These are phyloP conservation scores for Oenanthe melanoleuca DNA, from an alignment of 2,113 vertebrate genomes.

Conservation along the genomic window DNA sequence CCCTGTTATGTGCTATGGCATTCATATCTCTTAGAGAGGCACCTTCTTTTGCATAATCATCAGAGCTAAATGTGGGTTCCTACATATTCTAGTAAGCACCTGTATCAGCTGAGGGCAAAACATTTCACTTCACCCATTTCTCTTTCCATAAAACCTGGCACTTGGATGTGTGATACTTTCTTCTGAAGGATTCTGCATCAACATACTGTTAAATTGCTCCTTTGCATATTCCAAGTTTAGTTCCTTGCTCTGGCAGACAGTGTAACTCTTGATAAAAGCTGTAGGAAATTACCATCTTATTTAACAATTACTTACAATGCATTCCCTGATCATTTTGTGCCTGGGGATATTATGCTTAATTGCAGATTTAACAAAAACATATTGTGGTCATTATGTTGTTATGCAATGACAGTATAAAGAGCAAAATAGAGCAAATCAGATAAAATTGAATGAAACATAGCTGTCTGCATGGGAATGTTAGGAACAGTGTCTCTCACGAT, in stretches of 20 bases:
- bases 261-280: neutral
- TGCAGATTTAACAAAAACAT: conserved; percentile 29
- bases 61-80: neutral
- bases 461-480: conserved; percentile 23
- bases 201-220: neutral
- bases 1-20: neutral
- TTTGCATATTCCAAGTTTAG: neutral
- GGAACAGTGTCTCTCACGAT: conserved; percentile 25
- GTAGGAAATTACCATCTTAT: neutral
- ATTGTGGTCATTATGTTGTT: neutral
- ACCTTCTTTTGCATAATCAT: neutral
- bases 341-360: neutral
- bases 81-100: neutral
- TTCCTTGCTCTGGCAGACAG: neutral
- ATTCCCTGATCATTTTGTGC: neutral
- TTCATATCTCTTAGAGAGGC: neutral
- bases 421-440: neutral
- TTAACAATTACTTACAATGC: conserved; percentile 23
- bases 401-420: neutral
- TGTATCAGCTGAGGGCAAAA: neutral
- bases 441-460: neutral
- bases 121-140: neutral
- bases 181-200: neutral
- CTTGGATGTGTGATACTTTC: neutral
- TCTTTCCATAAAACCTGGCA: neutral